Conservation (phyloP, 2,888 invertebrate species). For the Ypsolopha sequella region DNA sequence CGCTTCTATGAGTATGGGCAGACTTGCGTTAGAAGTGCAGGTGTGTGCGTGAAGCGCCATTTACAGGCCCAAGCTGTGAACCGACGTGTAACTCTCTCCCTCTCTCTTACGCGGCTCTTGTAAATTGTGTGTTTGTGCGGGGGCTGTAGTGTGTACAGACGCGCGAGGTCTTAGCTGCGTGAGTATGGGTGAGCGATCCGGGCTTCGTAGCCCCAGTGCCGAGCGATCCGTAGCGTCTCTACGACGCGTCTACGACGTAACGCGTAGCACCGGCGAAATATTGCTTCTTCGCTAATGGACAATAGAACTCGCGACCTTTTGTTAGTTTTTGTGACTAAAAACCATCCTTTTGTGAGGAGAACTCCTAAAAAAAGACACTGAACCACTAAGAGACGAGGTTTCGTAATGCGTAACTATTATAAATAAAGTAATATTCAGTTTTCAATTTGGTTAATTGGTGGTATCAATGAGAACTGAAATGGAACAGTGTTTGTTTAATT, state of each 20-base stretch:
- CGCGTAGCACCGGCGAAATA: slow-evolving; percentile 13
- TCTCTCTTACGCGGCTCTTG: slow-evolving; percentile 44
- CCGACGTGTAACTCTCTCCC: slow-evolving; percentile 58
- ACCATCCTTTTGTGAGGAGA: slow-evolving; percentile 40
- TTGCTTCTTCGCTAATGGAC: slow-evolving; percentile 31
- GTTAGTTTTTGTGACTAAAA: slow-evolving; percentile 57
- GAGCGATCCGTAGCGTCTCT: slow-evolving; percentile 50
- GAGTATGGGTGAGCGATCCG: slow-evolving; percentile 56
- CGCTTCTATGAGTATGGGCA: slow-evolving; percentile 48
- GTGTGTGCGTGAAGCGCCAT: slow-evolving; percentile 54
- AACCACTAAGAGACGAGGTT: slow-evolving; percentile 27
- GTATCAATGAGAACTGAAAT: neutral
- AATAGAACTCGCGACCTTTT: slow-evolving; percentile 55
- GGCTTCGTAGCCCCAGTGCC: slow-evolving; percentile 63
- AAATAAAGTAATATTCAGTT: neutral
- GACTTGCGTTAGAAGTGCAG: slow-evolving; percentile 20
- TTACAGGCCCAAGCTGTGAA: slow-evolving; percentile 63
- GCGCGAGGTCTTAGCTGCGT: slow-evolving; percentile 28
- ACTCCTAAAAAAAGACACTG: slow-evolving; percentile 38
- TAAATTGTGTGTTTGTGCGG: slow-evolving; percentile 35
- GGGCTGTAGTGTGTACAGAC: slow-evolving; percentile 28
- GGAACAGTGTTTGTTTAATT: too few species aligned
- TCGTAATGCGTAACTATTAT: slow-evolving; percentile 19
- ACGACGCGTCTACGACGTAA: slow-evolving; percentile 59
- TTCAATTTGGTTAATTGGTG: neutral